Conservation (phyloP, 2,113 vertebrate genomes). For the Pelodiscus sinensis region DNA sequence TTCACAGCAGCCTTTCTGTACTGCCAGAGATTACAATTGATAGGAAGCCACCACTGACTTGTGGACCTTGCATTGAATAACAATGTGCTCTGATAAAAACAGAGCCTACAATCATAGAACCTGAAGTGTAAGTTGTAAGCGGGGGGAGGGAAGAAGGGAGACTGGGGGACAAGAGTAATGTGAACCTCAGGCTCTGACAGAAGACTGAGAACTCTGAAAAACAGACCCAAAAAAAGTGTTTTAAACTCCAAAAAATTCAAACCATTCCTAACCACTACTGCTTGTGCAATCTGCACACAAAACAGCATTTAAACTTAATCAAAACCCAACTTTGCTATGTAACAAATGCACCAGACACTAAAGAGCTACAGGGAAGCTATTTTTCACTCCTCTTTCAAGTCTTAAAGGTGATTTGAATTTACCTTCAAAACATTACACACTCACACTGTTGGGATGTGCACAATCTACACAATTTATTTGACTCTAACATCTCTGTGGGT, state of each 20-base stretch:
- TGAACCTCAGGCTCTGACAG: neutral
- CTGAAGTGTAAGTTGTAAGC: neutral
- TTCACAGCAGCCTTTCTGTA: no score
- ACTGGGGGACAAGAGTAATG: slow-evolving; percentile 18
- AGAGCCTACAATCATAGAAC: slow-evolving; percentile 3
- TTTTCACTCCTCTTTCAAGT: neutral
- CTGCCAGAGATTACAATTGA: no score
- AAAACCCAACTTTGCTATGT: neutral
- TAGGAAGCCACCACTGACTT: no score
- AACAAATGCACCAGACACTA: neutral
- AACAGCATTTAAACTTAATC: neutral
- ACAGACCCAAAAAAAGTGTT: neutral
- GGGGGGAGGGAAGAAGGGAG: neutral
- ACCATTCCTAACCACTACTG: neutral
- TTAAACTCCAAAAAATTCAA: slow-evolving; percentile 15
- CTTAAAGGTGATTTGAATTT: neutral
- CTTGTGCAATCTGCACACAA: neutral
- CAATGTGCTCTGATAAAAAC: neutral
- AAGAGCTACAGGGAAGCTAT: neutral
- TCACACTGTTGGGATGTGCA: rapidly evolving
- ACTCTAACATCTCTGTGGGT: neutral
- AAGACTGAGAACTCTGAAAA: neutral
- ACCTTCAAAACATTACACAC: neutral
- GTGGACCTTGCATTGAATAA: no score
- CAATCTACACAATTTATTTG: neutral